Evolutionary conservation across 2,797 vertebrate species (phyloP).

Genomic region (Artibeus jamaicensis): DNA sequence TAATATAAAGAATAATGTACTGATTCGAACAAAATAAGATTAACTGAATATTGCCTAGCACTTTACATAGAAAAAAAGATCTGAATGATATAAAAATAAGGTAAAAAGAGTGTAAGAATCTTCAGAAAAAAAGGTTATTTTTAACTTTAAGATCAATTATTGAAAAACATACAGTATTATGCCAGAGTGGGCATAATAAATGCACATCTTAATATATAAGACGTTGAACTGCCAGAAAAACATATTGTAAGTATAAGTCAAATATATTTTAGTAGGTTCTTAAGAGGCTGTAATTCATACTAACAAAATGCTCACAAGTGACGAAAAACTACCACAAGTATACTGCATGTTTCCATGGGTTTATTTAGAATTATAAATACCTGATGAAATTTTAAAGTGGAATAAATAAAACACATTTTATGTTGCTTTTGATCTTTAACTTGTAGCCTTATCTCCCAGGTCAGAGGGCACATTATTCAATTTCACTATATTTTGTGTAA

Average conservation of each 20-base stretch:
- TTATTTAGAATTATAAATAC: constrained; percentile 66
- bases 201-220: neutral
- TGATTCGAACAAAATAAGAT: constrained; percentile 10
- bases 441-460: constrained; percentile 86
- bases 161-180: neutral
- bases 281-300: constrained; percentile 49
- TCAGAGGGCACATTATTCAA: constrained; percentile 87
- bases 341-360: constrained; percentile 54
- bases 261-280: constrained; percentile 31
- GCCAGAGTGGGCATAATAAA: neutral
- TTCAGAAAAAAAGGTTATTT: constrained; percentile 32
- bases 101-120: neutral
- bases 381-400: constrained; percentile 81
- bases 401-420: constrained; percentile 83
- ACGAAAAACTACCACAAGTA: constrained; percentile 22
- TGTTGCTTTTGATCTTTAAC: constrained; percentile 88
- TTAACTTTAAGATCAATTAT: constrained; percentile 35
- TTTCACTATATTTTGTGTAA: constrained; percentile 89
- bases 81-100: neutral
- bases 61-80: constrained; percentile 1
- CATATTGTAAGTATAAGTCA: constrained; percentile 13
- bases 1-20: constrained; percentile 4
- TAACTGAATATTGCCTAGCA: neutral
- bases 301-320: constrained; percentile 47
- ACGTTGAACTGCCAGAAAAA: constrained; percentile 36